Percentiles rank a stretch among this genome's conserved stretches.
These are phyloP conservation scores for Apodemia duryi DNA, from an alignment of 2,888 invertebrate species.

Conservation along the genomic window DNA sequence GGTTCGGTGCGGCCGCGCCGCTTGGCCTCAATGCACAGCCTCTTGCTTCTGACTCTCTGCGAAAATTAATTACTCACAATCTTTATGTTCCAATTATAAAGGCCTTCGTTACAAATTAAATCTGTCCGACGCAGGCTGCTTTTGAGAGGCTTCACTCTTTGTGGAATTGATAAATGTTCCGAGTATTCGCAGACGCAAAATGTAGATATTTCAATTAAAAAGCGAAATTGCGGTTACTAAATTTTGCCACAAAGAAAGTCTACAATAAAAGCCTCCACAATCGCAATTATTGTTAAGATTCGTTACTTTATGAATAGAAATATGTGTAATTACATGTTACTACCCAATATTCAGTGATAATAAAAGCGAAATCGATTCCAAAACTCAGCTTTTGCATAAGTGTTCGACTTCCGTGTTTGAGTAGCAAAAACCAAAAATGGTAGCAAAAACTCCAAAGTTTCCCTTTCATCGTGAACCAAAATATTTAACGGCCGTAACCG, in stretches of 20 bases:
- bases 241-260: constrained; percentile 47
- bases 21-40: constrained; percentile 65
- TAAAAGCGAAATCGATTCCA: constrained; percentile 71
- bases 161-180: constrained; percentile 78
- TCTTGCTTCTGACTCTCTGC: constrained; percentile 78
- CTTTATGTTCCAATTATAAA: constrained; percentile 80
- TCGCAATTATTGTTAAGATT: constrained; percentile 47
- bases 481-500: constrained; percentile 79
- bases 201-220: constrained; percentile 46
- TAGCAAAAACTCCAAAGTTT: constrained; percentile 70
- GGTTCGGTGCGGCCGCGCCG: constrained; percentile 59
- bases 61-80: constrained; percentile 80
- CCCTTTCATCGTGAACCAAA: constrained; percentile 75
- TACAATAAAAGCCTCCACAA: constrained; percentile 50
- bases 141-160: constrained; percentile 79
- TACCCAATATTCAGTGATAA: constrained; percentile 42
- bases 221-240: constrained; percentile 56
- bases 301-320: constrained; percentile 47
- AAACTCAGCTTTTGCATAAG: constrained; percentile 73
- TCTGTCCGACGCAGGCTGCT: constrained; percentile 77
- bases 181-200: constrained; percentile 64
- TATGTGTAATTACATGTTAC: constrained; percentile 69
- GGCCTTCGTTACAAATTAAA: constrained; percentile 80
- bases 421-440: constrained; percentile 68
- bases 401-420: constrained; percentile 69